Conservation (phyloP, 2,888 invertebrate genomes). For the Morpho helenor region DNA sequence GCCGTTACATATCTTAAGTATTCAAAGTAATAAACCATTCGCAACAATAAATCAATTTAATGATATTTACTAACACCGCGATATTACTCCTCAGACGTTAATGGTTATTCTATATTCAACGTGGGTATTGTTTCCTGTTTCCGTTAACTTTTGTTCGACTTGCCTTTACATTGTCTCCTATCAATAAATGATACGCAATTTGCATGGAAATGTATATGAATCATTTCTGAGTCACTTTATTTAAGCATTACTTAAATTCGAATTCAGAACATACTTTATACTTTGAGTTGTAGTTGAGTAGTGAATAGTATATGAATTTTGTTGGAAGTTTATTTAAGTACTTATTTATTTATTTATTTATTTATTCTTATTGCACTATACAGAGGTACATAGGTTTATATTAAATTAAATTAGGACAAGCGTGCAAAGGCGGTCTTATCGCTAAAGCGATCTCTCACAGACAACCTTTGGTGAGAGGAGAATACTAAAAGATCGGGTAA, state of each 20-base stretch:
- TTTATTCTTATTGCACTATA: too few species aligned
- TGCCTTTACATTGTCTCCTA: constrained; percentile 30
- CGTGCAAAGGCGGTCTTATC: too few species aligned
- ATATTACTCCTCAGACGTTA: constrained; percentile 5
- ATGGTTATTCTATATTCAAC: constrained; percentile 12
- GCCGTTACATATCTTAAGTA: too few species aligned
- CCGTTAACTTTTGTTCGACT: constrained; percentile 26
- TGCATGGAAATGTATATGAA: constrained; percentile 23
- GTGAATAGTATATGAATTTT: too few species aligned
- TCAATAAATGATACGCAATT: constrained; percentile 23
- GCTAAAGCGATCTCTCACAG: too few species aligned
- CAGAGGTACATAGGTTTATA: too few species aligned
- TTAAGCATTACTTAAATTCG: too few species aligned
- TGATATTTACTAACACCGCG: constrained; percentile 4
- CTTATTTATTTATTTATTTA: too few species aligned
- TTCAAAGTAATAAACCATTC: not conserved
- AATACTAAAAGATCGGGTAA: too few species aligned
- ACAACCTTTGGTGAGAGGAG: too few species aligned
- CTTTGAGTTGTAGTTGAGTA: not conserved
- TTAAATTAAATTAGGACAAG: too few species aligned
- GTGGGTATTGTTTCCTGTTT: constrained; percentile 16
- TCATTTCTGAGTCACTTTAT: constrained; percentile 10
- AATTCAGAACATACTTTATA: not conserved
- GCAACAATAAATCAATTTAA: constrained; percentile 11
- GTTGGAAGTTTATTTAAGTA: too few species aligned